Evolutionary conservation across 2,888 invertebrate genomes (phyloP), one percentile per base, ranked within the genome.

Genomic region (Polydrusus tereticollis): DNA sequence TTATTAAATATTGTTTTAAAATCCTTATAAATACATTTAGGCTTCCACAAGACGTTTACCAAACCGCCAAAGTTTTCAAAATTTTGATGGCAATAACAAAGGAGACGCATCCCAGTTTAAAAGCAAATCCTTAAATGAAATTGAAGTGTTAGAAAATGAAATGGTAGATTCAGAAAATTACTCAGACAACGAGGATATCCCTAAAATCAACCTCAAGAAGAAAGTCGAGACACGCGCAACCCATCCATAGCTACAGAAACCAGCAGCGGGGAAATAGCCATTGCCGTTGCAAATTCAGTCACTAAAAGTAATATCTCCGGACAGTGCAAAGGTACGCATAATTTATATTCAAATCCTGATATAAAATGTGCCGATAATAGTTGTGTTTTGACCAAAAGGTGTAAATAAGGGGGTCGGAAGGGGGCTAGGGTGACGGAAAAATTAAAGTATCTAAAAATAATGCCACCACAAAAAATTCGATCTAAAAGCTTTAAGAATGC

Each of bases 1-100:
- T 14, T 36, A 60, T 47, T 26, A 20, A 16, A 65, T 18, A 47
- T 47, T 47, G 50, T 36, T 36, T 36, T 6, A 7, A 50, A n/a
- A 50, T 21, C 23, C 16, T 10, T 60, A 16, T 47, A 16, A 60
- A 50, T 38, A 33, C 43, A 36, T 63, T 0, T 65, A 72, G 72
- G 29, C 47, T 72, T 23, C 68, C 72, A 20, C 63, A 72, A 21
- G 68, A 72, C 36, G 26, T 72, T 2, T 69, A 43, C 12, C 68
- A 72, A 63, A 64, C 64, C 4, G 72, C 72, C 6, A 72, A 72
- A 60, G 63, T 72, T 5, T 55, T 68, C 1, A 72, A 72, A 69
- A 3, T 72, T 5, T 29, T 68, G 14, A 16, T 72, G 10, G 62
- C 63, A 18, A 50, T 72, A 43, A 72, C 14, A 68, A 29, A 18